Evolutionary conservation across 2,888 invertebrate genomes (phyloP).

Genomic region (Monopis laevigella): DNA sequence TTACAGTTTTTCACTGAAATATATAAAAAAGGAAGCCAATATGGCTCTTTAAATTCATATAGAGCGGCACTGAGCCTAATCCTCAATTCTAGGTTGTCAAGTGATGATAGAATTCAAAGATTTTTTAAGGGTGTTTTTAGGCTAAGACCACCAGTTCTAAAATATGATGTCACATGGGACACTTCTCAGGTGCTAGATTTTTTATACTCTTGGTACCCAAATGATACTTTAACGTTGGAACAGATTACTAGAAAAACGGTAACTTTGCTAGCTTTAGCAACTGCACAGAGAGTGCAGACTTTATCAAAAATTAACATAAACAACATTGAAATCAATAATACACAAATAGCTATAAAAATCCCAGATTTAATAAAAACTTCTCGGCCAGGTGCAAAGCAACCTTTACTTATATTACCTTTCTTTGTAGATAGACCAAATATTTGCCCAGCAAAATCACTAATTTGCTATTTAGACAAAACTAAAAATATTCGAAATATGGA

Average conservation of each 20-base stretch:
- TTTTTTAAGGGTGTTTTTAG: slow-evolving; percentile 17
- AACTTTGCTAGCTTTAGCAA: slow-evolving; percentile 18
- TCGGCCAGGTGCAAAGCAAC: slow-evolving; percentile 14
- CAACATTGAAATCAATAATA: slow-evolving; percentile 14
- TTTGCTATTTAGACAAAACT: slow-evolving; percentile 16
- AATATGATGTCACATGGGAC: slow-evolving; percentile 26
- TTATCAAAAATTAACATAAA: slow-evolving; percentile 19
- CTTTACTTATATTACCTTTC: slow-evolving; percentile 16
- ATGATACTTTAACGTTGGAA: slow-evolving; percentile 2
- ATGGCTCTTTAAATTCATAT: slow-evolving; percentile 15
- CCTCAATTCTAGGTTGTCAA: slow-evolving; percentile 6
- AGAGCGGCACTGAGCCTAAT: slow-evolving; percentile 16
- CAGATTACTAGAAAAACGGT: no score
- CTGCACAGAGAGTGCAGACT: slow-evolving; percentile 20
- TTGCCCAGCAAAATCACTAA: slow-evolving; percentile 17
- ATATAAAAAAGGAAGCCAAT: slow-evolving; percentile 14
- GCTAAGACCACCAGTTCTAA: slow-evolving; percentile 17
- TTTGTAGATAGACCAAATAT: slow-evolving; percentile 17
- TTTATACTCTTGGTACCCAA: slow-evolving; percentile 13
- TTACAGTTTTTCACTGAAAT: slow-evolving; percentile 13
- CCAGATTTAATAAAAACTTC: slow-evolving; percentile 15
- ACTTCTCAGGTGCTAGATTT: slow-evolving; percentile 19
- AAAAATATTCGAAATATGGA: no score
- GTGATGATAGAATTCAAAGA: slow-evolving; percentile 13
- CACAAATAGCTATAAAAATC: slow-evolving; percentile 10